Percentiles rank a stretch among this genome's conserved stretches.
Evolutionary conservation across 2,888 invertebrate genomes (phyloP).

Genomic region (Mimumesa dahlbomi): DNA sequence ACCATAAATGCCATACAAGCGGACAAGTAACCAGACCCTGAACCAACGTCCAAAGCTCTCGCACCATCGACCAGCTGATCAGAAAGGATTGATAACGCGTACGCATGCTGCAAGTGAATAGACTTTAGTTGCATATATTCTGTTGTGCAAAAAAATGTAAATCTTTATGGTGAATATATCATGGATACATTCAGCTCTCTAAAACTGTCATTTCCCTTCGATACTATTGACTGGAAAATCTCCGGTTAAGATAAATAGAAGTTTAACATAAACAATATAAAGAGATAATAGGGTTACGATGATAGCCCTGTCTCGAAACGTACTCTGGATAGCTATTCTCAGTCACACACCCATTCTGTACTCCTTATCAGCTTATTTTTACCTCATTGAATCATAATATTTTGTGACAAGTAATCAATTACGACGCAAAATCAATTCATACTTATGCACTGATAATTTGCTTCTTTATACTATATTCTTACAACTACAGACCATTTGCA

Average conservation of each 20-base stretch:
- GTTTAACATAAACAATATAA: conserved; percentile 45
- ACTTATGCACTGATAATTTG: no score
- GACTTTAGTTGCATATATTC: no score
- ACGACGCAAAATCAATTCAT: no score
- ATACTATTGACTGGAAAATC: conserved; percentile 42
- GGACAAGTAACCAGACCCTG: conserved; percentile 83
- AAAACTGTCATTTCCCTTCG: neutral
- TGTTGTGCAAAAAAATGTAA: no score
- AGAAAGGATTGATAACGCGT: conserved; percentile 92
- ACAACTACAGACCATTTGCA: neutral
- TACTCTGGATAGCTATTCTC: conserved; percentile 20
- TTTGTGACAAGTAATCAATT: no score
- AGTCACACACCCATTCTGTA: neutral
- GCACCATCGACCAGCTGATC: conserved; percentile 85
- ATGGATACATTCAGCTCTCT: no score
- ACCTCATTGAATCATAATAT: neutral
- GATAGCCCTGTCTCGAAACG: conserved; percentile 60
- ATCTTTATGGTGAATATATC: no score
- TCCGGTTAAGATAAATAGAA: conserved; percentile 49
- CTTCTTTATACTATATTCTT: no score
- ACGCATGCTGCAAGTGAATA: conserved; percentile 93
- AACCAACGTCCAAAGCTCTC: conserved; percentile 83
- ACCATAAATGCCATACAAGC: conserved; percentile 83
- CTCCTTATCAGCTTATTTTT: neutral
- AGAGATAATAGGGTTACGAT: conserved; percentile 56